Evolutionary conservation across 2,797 vertebrate genomes (phyloP), one percentile per base, ranked within the genome.

Genomic region (Neomorphus geoffroyi): DNA sequence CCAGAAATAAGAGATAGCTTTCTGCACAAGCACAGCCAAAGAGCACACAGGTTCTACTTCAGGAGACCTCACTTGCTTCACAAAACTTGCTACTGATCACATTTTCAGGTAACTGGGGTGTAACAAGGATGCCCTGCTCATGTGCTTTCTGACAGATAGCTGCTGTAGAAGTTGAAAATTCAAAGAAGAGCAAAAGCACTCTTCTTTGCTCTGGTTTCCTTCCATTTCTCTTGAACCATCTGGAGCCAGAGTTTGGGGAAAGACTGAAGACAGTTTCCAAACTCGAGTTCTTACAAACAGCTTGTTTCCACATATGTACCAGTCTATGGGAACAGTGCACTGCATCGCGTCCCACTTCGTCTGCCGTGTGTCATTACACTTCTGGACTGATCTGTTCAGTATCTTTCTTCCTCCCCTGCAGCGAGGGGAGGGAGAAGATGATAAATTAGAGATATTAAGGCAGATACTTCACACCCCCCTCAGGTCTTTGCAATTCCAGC

Each of bases 401-500:
- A 82, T 69, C 75, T 71, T 70, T 61, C 77, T 82, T 27, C 30
- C 27, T 93, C 46, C 88, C 35, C 86, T 86, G 71, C 66, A 80
- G 17, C 17, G 30, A 7, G 7, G 53, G 30, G 5, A 51, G 35
- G 69, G 53, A 84, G 58, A 78, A 72, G 45, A 94, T 93, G 82
- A 90, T 95, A 83, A 84, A 86, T 81, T 50, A 65, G 79, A 80
- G 4, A n/a, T 64, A 78, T 71, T 70, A 86, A 60, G 75, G 72
- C 80, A 82, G 90, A 58, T 58, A 56, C 11, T 86, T 82, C 62
- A 32, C 82, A 35, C 86, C 28, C 91, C 91, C 91, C 88, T 64
- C 60, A 73, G 79, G 88, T 93, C 93, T 96, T 73, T 91, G 82
- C 57, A 82, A 35, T 66, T 41, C 23, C 92, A 94, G 73, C 80